phyloP scores from a whole-genome alignment of 2,888 invertebrate species.

The Hydropsyche betteni region DNA sequence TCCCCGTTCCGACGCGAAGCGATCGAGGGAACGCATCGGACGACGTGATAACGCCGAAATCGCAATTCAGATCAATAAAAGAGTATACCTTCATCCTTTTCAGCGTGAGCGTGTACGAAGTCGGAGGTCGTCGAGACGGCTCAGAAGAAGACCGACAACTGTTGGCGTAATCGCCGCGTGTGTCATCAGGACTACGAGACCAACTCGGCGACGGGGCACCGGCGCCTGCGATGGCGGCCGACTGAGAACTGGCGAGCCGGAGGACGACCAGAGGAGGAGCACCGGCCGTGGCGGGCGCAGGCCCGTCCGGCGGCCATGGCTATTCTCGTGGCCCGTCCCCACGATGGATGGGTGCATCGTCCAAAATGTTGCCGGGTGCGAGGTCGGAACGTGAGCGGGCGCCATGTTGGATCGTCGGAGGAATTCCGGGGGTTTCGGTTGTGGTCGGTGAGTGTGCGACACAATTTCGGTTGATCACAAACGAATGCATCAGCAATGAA shows the following conservation, averaged over 20 bases:
- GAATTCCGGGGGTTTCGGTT: no score
- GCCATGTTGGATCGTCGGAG: no score
- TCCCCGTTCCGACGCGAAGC: no score
- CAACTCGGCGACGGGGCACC: slow-evolving; percentile 10
- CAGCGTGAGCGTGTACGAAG: slow-evolving; percentile 8
- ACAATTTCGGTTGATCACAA: no score
- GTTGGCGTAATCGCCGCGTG: slow-evolving; percentile 19
- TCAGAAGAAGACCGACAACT: slow-evolving; percentile 26
- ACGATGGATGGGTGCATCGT: background rate
- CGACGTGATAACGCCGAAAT: no score
- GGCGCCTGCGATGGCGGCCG: background rate
- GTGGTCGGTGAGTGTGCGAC: no score
- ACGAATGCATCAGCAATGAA: no score
- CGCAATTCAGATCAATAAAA: background rate
- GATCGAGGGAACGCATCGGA: no score
- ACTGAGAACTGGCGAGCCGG: slow-evolving; percentile 1
- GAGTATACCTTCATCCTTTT: slow-evolving; percentile 2
- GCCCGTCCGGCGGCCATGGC: slow-evolving; percentile 1
- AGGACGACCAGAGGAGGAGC: background rate
- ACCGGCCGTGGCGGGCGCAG: background rate
- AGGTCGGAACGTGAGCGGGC: no score
- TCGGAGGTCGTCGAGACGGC: background rate
- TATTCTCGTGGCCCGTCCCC: background rate
- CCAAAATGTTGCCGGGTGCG: background rate
- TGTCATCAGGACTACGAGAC: slow-evolving; percentile 16